Evolutionary conservation across 2,797 vertebrate species (phyloP).

Genomic region (Squalus acanthias): DNA sequence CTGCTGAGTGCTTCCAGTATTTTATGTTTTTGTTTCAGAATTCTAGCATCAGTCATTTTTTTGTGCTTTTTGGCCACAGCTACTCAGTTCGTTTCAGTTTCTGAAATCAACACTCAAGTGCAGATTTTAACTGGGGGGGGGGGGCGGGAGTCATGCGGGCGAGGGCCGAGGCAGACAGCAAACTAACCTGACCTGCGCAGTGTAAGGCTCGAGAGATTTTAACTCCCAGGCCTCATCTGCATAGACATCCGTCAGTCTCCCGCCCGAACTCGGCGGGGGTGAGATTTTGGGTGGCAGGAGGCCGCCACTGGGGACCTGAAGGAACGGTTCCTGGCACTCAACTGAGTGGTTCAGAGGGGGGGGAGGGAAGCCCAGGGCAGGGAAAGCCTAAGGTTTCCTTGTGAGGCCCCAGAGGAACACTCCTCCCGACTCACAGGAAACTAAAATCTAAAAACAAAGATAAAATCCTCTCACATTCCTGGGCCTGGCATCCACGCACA

Average conservation of each 20-base stretch:
- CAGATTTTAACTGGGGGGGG: neutral
- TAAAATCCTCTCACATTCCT: neutral
- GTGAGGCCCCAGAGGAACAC: neutral
- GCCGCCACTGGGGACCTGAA: neutral
- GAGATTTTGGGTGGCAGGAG: neutral
- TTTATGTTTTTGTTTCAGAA: no score
- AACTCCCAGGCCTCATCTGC: neutral
- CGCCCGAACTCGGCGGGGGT: neutral
- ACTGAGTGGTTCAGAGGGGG: neutral
- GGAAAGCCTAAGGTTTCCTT: neutral
- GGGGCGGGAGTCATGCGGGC: neutral
- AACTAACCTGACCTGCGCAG: neutral
- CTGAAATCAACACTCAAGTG: neutral
- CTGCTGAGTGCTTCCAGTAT: no score
- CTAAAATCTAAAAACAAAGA: neutral
- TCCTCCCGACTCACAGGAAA: neutral
- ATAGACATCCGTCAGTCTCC: neutral
- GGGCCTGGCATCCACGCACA: neutral
- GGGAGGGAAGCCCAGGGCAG: neutral
- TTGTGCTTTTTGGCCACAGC: no score
- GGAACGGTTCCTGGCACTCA: neutral
- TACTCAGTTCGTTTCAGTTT: no score
- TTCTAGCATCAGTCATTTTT: no score
- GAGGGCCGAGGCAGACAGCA: neutral
- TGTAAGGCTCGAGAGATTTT: neutral